A percentile compares a stretch with the other conserved stretches of the same genome.
Conservation (phyloP, 2,113 vertebrate genomes). For the Agelaius tricolor region DNA sequence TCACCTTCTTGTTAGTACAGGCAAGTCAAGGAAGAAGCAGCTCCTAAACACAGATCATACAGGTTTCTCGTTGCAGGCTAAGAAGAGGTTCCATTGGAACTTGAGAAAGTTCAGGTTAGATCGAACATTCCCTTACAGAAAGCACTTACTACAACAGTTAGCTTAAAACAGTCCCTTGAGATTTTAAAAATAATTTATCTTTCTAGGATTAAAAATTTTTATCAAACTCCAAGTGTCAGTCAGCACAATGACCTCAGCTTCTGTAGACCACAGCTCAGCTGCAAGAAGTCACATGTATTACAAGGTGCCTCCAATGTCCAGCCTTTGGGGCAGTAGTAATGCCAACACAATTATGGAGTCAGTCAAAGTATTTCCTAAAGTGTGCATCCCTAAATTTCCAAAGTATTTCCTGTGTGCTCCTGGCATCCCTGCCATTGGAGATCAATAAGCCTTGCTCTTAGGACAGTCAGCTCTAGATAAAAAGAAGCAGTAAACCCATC, state of each 20-base stretch:
- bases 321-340: not conserved
- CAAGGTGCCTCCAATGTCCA: not conserved
- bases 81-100: not conserved
- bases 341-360: not conserved
- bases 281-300: not conserved
- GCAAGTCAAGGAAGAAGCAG: not conserved
- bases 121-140: not conserved
- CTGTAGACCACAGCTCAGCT: not conserved
- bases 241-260: not conserved
- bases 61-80: not conserved
- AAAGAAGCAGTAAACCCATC: conserved; percentile 14
- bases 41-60: not conserved
- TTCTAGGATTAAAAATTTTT: not conserved
- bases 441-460: not conserved
- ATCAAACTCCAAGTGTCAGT: not conserved
- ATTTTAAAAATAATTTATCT: not conserved
- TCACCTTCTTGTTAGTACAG: not conserved
- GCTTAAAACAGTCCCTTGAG: not conserved
- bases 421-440: not conserved
- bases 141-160: not conserved
- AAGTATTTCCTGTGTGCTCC: not conserved
- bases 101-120: not conserved
- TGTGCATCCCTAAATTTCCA: too few relatives aligned
- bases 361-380: not conserved
- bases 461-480: not conserved